Evolutionary conservation across 1,140 invertebrate genomes (phyloP), one percentile per base, ranked within the genome.

Genomic region (Drosophila serrata): DNA sequence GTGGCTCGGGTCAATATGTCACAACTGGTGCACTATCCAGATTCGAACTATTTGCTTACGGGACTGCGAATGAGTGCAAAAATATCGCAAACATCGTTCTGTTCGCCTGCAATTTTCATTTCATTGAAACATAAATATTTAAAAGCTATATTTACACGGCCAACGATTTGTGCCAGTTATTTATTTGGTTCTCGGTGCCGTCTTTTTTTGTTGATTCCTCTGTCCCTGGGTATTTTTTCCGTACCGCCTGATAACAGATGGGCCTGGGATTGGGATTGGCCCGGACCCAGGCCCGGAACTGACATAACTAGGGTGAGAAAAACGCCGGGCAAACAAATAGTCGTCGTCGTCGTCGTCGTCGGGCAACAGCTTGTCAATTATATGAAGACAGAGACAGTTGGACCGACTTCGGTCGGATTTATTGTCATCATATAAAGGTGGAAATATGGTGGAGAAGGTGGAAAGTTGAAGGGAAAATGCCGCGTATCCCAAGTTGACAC

Each of bases 121-220:
- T 56, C 85, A 90, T 75, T 85, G 64, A 85, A 85, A 90, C 63
- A 90, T 90, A 90, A 90, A 88, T 88, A 90, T 88, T 88, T 90
- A 81, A 90, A 90, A 79, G 75, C 72, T 45, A 87, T 79, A 81
- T 79, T 87, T 79, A 80, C 75, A 55, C 46, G 60, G 56, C 55
- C 59, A 79, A 73, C 68, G 78, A 90, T 88, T 81, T 90, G 81
- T 90, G 74, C 75, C 68, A 88, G 73, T 72, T 79, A 75, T 63
- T 70, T 75, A 68, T 55, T 55, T 19, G 48, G 48, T 74, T 64
- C 65, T 69, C 63, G 45, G n/a, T 61, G 12, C 27, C 42, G 15
- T 48, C 45, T 17, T 48, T 48, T 76, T 53, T 37, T 63, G 19
- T 62, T 37, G 51, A 37, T 49, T 74, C 43, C 49, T 64, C 31